phyloP scores from a whole-genome alignment of 1,140 invertebrate genomes.

The Aphelenchoides avenae region DNA sequence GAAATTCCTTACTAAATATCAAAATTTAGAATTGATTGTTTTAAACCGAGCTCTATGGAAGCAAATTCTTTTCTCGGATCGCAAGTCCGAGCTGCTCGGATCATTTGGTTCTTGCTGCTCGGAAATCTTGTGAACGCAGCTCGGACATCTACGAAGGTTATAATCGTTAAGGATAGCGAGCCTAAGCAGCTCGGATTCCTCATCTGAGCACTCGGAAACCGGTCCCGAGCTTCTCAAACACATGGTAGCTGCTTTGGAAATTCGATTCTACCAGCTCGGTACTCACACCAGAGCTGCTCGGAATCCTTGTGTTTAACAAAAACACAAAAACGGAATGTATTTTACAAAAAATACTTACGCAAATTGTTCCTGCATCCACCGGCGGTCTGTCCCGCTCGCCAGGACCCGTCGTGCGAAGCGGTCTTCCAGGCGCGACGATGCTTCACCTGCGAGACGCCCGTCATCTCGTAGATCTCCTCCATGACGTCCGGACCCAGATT shows the following conservation, averaged over 20 bases:
- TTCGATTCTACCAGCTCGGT: too few relatives aligned
- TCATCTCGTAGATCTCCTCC: constrained; percentile 65
- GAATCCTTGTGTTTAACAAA: too few relatives aligned
- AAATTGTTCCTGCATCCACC: constrained; percentile 91
- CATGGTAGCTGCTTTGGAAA: too few relatives aligned
- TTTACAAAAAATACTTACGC: constrained; percentile 61
- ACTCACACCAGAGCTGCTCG: too few relatives aligned
- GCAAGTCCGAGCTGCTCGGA: constrained; percentile 76
- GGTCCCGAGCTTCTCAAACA: too few relatives aligned
- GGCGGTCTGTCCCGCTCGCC: constrained; percentile 83
- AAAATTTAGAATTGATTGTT: background rate
- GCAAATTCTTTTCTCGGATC: too few relatives aligned
- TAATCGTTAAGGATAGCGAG: too few relatives aligned
- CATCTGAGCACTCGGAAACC: too few relatives aligned
- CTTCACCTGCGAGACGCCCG: too few relatives aligned
- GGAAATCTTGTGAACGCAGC: constrained; percentile 84
- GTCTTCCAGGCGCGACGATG: constrained; percentile 80
- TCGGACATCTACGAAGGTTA: constrained; percentile 31
- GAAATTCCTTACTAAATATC: background rate
- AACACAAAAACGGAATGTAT: too few relatives aligned
- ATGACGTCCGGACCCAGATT: constrained; percentile 90
- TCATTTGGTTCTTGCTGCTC: constrained; percentile 87
- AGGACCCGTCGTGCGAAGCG: constrained; percentile 84
- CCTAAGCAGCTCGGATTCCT: too few relatives aligned
- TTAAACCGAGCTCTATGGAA: constrained; percentile 82